Evolutionary conservation across 2,113 vertebrate species (phyloP), one percentile per base, ranked within the genome.

Genomic region (Heterotis niloticus): DNA sequence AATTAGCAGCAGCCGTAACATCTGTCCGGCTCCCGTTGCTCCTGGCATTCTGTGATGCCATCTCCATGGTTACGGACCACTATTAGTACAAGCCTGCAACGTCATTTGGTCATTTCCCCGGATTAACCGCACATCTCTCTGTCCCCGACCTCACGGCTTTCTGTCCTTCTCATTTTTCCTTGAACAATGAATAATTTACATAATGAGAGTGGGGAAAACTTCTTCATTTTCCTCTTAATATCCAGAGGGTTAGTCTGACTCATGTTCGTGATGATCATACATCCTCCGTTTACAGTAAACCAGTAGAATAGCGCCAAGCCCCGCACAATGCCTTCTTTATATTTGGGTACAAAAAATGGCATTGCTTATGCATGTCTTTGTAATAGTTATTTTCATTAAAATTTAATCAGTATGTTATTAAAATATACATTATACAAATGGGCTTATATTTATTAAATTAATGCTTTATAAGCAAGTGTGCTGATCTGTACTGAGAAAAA

Each of bases 61-160:
- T 74, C 71, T 18, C 71, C 54, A 74, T 74, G 71, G 71, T 74
- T 74, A 74, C 24, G 28, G 54, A 26, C 54, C 28, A 57, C 54
- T 52, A 26, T 74, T 54, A 26, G 71, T 11, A 1, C 52, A 74
- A 18, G 20, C 71, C 51, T 26, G 51, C 18, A 57, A 74, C 51
- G 57, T 57, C 54, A 28, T 51, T 44, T 74, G 71, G 71, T 74
- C 71, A 74, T 44, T 44, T 74, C 56, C 24, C 71, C 26, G 57
- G 7, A 57, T 29, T 59, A 74, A 74, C 52, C 34, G 17, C 59
- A 4, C 20, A 11, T 62, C 59, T 62, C 59, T 62, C 59, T 74
- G 71, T 18, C 54, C 14, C 14, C 0, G 24, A 74, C 54, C 71
- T 20, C 56, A 23, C 52, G 54, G 16, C 54, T 74, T 4, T 17